Evolutionary conservation across 2,888 invertebrate species (phyloP).

Genomic region (Reticulitermes lucifugus): DNA sequence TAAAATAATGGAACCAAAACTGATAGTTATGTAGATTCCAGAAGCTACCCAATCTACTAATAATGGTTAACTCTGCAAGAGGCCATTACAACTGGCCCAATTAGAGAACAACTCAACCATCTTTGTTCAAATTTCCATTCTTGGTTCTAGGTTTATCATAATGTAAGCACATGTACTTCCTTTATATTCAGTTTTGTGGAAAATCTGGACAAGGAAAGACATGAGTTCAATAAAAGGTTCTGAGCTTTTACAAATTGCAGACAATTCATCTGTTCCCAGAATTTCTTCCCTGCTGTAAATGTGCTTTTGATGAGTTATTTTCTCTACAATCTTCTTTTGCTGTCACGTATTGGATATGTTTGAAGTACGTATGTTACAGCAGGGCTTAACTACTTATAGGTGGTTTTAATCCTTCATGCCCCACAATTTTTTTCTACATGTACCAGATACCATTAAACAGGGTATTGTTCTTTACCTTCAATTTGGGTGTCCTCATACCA

Average conservation of each 20-base stretch:
- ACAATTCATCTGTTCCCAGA: neutral
- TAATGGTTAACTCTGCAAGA: neutral
- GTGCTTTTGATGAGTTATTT: neutral
- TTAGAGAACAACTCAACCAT: neutral
- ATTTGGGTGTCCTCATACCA: neutral
- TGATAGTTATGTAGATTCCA: conserved; percentile 8
- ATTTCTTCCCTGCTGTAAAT: neutral
- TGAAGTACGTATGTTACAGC: conserved; percentile 16
- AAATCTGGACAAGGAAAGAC: conserved; percentile 17
- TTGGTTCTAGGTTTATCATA: neutral
- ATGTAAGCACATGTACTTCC: neutral
- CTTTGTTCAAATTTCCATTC: conserved; percentile 15
- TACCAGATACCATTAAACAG: neutral
- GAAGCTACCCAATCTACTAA: conserved; percentile 5
- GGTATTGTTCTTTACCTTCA: neutral
- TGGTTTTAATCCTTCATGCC: neutral
- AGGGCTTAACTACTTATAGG: too few relatives aligned
- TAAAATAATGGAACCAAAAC: neutral
- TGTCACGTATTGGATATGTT: conserved; percentile 24
- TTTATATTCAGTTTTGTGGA: neutral
- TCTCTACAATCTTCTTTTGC: neutral
- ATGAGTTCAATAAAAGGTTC: neutral
- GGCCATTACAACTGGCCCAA: conserved; percentile 22
- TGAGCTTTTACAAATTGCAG: neutral
- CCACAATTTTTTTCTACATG: neutral